These are phyloP conservation scores for Remorina albescens DNA, from an alignment of 2,797 vertebrate genomes.

Conservation along the genomic window DNA sequence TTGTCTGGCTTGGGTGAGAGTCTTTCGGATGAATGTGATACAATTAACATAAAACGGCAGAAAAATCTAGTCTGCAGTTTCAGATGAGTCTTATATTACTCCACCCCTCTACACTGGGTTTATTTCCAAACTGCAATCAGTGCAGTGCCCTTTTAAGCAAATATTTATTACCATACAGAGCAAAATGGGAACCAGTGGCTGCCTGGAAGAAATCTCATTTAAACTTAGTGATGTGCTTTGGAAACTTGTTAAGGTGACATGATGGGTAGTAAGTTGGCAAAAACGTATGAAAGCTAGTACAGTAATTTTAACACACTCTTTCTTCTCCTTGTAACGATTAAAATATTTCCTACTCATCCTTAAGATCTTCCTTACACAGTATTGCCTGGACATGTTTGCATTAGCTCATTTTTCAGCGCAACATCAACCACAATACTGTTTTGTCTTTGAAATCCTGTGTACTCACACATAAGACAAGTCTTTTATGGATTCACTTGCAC, in stretches of 20 bases:
- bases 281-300: slow-evolving; percentile 1
- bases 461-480: slow-evolving; percentile 24
- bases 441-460: slow-evolving; percentile 33
- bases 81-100: background rate
- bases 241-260: slow-evolving; percentile 25
- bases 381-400: slow-evolving; percentile 31
- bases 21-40: background rate
- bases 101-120: background rate
- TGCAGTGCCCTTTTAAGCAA: background rate
- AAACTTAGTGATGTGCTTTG: slow-evolving; percentile 35
- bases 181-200: slow-evolving; percentile 7
- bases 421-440: slow-evolving; percentile 27
- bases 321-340: slow-evolving; percentile 10
- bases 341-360: slow-evolving; percentile 40
- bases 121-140: background rate
- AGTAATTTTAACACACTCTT: slow-evolving; percentile 14
- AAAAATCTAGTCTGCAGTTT: background rate
- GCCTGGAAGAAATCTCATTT: slow-evolving; percentile 13
- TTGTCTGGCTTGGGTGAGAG: background rate
- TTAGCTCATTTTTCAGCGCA: slow-evolving; percentile 35
- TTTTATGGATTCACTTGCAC: slow-evolving; percentile 36
- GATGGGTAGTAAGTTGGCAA: slow-evolving; percentile 25
- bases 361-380: slow-evolving; percentile 40
- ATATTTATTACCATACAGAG: slow-evolving; percentile 5
- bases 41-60: background rate